Conservation (phyloP, 2,797 vertebrate species). For the Halcyon leucocephala region DNA sequence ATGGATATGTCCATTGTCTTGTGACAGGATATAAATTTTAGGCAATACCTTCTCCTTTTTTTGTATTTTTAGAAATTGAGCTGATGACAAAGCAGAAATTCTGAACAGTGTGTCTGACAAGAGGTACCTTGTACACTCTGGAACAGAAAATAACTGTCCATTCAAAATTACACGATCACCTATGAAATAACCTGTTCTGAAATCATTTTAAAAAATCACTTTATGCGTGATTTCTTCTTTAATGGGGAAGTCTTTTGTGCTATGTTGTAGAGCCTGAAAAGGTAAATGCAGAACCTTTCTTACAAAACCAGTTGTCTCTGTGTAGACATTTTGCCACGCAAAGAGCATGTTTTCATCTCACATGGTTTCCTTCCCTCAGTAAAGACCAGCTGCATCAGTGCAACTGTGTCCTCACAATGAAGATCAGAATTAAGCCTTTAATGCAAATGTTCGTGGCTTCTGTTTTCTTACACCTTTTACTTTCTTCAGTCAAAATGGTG, state of each 20-base stretch:
- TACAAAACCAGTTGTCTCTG: neutral
- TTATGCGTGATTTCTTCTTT: neutral
- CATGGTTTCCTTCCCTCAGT: neutral
- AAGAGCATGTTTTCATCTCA: neutral
- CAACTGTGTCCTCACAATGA: neutral
- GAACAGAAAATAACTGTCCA: neutral
- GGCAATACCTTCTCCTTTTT: neutral
- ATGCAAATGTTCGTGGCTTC: accelerated
- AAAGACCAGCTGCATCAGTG: neutral
- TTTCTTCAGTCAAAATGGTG: neutral
- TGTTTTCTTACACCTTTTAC: neutral
- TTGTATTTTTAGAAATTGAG: neutral
- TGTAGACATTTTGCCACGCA: neutral
- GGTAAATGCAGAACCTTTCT: neutral
- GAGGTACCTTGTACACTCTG: neutral
- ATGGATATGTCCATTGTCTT: neutral
- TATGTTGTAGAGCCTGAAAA: neutral
- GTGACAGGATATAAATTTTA: neutral
- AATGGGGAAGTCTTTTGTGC: neutral
- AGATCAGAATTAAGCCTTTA: neutral
- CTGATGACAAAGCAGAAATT: slow-evolving; percentile 25
- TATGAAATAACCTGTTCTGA: neutral
- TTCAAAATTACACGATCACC: neutral
- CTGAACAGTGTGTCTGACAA: neutral
- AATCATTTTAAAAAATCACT: neutral